Percentiles rank a stretch among this genome's conserved stretches.
These are phyloP conservation scores for Campylomormyrus tamandua DNA, from an alignment of 2,113 vertebrate species.

Conservation along the genomic window DNA sequence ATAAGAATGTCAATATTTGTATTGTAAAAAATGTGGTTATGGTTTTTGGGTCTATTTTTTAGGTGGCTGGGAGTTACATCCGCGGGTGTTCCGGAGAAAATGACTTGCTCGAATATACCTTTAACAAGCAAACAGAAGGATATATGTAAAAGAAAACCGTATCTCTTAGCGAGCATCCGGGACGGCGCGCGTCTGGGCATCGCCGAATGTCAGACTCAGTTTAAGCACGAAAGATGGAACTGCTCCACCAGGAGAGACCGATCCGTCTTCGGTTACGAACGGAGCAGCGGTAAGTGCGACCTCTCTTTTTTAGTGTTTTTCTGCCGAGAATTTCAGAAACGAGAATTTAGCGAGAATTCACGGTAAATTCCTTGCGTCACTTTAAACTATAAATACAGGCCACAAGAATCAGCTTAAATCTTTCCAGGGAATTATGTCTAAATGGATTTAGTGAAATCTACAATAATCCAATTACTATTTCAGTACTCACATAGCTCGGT, in stretches of 20 bases:
- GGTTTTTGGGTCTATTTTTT: slow-evolving; percentile 15
- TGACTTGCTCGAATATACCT: slow-evolving; percentile 65
- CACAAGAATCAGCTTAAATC: background rate
- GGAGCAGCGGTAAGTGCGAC: slow-evolving; percentile 68
- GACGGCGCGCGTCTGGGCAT: slow-evolving; percentile 81
- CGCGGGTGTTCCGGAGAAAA: slow-evolving; percentile 65
- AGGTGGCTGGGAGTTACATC: slow-evolving; percentile 85
- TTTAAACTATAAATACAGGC: background rate
- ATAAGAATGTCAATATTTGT: background rate
- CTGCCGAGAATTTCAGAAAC: background rate
- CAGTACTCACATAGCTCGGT: background rate
- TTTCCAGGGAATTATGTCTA: background rate
- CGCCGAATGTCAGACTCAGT: slow-evolving; percentile 80
- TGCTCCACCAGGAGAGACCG: slow-evolving; percentile 57
- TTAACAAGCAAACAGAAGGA: slow-evolving; percentile 74
- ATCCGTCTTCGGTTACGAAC: slow-evolving; percentile 68
- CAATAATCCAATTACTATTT: background rate
- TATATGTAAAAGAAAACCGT: slow-evolving; percentile 74
- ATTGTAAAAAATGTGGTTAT: background rate
- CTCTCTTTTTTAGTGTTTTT: background rate
- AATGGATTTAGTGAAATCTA: background rate
- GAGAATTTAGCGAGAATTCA: background rate
- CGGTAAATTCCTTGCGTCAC: background rate
- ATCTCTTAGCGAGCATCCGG: slow-evolving; percentile 75
- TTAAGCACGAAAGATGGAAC: slow-evolving; percentile 88